Percentiles rank a stretch among this genome's conserved stretches.
These are phyloP conservation scores for Thinocorus orbignyianus DNA, from an alignment of 2,113 vertebrate species.

Conservation along the genomic window DNA sequence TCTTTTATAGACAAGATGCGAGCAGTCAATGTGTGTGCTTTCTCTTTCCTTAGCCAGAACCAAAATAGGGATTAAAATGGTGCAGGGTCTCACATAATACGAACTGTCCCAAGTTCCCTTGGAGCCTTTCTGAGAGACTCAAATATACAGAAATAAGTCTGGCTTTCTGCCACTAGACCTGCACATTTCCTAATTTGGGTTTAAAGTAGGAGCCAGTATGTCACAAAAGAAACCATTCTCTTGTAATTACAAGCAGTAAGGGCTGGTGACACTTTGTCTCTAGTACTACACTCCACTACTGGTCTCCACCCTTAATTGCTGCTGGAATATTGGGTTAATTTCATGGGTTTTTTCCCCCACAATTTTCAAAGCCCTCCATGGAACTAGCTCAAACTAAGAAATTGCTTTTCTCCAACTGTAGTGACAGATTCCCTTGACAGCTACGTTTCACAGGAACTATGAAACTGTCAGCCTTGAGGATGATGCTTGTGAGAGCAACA, in stretches of 20 bases:
- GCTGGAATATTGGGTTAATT: not conserved
- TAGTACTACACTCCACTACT: not conserved
- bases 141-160: not conserved
- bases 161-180: not conserved
- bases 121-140: not conserved
- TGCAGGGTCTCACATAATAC: not conserved
- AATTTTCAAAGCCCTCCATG: not conserved
- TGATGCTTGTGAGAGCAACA: not conserved
- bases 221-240: not conserved
- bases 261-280: not conserved
- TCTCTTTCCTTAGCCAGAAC: not conserved
- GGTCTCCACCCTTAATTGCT: not conserved
- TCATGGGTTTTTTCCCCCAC: not conserved
- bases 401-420: not conserved
- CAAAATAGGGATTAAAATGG: not conserved
- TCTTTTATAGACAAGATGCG: not conserved
- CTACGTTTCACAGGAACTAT: not conserved
- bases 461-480: constrained; percentile 22
- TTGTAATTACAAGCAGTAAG: not conserved
- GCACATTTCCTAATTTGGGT: not conserved
- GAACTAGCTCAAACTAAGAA: not conserved
- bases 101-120: not conserved
- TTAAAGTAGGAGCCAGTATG: not conserved
- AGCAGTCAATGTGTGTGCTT: not conserved
- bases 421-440: constrained; percentile 29